Conservation (phyloP, 2,797 vertebrate species). For the Sebastes matsubarae region DNA sequence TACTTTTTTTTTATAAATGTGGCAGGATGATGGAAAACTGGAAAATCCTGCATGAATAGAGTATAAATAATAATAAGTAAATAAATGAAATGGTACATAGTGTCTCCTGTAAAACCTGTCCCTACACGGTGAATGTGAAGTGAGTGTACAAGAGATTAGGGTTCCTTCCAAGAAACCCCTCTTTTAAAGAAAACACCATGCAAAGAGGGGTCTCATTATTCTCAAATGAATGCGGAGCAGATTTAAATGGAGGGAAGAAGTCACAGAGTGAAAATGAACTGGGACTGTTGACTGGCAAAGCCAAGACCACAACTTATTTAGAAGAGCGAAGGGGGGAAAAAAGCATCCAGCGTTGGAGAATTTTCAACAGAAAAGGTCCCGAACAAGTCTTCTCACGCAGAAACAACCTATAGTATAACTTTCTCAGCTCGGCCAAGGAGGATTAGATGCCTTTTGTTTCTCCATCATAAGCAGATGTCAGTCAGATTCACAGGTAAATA, state of each 20-base stretch:
- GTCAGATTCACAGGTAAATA: background rate
- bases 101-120: constrained; percentile 23
- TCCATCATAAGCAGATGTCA: constrained; percentile 2
- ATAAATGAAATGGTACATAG: constrained; percentile 7
- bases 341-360: background rate
- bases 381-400: constrained; percentile 45
- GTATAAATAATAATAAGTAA: constrained; percentile 10
- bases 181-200: constrained; percentile 51
- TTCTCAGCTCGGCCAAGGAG: background rate
- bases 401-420: constrained; percentile 12
- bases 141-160: constrained; percentile 56
- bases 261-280: constrained; percentile 61
- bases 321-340: constrained; percentile 1
- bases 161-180: constrained; percentile 57
- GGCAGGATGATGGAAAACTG: background rate
- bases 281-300: constrained; percentile 35
- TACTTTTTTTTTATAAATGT: background rate
- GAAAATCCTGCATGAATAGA: background rate
- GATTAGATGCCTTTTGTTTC: constrained; percentile 13
- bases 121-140: constrained; percentile 32
- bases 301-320: constrained; percentile 37
- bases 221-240: constrained; percentile 58
- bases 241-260: constrained; percentile 64
- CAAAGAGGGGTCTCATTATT: constrained; percentile 68
- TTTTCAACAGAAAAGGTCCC: constrained; percentile 32